Base-by-base conservation (phyloP, 2,113 vertebrate genomes). In the Neotragus pygmaeus region DNA sequence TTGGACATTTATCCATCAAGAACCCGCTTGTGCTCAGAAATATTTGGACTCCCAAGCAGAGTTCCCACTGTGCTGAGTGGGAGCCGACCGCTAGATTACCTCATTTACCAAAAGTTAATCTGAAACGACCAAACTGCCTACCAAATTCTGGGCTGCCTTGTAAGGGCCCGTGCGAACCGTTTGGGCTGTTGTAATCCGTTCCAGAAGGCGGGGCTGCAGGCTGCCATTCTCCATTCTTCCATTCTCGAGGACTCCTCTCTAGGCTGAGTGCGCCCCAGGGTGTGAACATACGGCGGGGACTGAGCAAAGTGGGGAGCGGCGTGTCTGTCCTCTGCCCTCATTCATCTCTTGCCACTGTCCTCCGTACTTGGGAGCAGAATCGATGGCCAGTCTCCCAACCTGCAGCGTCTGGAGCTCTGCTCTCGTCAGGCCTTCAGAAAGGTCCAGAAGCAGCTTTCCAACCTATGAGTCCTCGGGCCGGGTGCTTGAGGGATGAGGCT, bases 121-220 rank as follows among this genome's bases (percentile, higher is more conserved):
- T 70, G 49, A 81, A 94, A 75, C 2, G n/a, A 43, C 17, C 49
- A 19, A 89, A n/a, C 10, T 7, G 13, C 14, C 66, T 28, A n/a
- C 33, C 30, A 33, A n/a, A 73, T n/a, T 86, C 30, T 51, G 78
- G 91, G 28, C 36, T 13, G 51, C 25, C 47, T 53, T 1, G 1
- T 5, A 7, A n/a, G 0, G 6, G 81, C 75, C 21, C 43, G 3
- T 2, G 45, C 55, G 66, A 51, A 21, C 27, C 17, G 12, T 51
- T 16, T 33, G 27, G 53, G 47, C 23, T 0, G 19, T 23, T 13
- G 25, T 19, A 2, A 3, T 2, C 47, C 6, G 0, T 13, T 49
- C 23, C 25, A 2, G 17, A 70, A 53, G 27, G 4, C 11, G 25
- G n/a, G 64, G 7, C 28, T 49, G 33, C 21, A 0, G 27, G 6